phyloP scores from a whole-genome alignment of 1,140 invertebrate species.

The Drosophila ficusphila region DNA sequence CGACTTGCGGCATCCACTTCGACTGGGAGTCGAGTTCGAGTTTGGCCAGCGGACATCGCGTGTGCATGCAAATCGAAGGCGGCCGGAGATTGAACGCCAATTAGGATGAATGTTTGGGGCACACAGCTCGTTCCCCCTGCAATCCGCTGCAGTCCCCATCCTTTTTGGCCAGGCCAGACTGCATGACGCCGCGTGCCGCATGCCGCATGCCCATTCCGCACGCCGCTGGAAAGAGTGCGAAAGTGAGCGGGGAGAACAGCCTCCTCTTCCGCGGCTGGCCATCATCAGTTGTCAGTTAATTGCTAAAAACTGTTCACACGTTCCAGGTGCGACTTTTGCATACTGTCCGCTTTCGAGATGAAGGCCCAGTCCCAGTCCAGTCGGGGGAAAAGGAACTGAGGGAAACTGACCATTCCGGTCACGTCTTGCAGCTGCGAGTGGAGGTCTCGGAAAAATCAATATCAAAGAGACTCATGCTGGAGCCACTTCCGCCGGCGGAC shows the following conservation, averaged over 20 bases:
- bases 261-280: constrained; percentile 22
- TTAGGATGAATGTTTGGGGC: constrained; percentile 80
- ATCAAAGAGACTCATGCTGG: constrained; percentile 53
- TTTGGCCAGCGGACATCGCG: constrained; percentile 53
- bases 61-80: constrained; percentile 78
- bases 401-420: constrained; percentile 46
- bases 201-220: constrained; percentile 6
- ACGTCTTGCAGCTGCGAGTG: constrained; percentile 53
- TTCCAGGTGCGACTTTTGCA: constrained; percentile 77
- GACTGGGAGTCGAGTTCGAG: not conserved
- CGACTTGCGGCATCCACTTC: constrained; percentile 18
- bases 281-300: constrained; percentile 66
- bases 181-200: constrained; percentile 73
- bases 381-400: not conserved
- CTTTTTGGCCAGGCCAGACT: constrained; percentile 55
- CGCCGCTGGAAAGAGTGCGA: not conserved
- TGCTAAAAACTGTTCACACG: constrained; percentile 82
- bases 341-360: constrained; percentile 33
- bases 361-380: not conserved
- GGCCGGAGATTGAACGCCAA: constrained; percentile 76
- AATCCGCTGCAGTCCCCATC: constrained; percentile 35
- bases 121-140: constrained; percentile 31
- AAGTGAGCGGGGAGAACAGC: constrained; percentile 3
- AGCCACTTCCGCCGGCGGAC: constrained; percentile 33
- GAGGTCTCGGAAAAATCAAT: constrained; percentile 65